A percentile compares a stretch with the other conserved stretches of the same genome.
Evolutionary conservation across 2,113 vertebrate species (phyloP).

Genomic region (Lampris incognitus): DNA sequence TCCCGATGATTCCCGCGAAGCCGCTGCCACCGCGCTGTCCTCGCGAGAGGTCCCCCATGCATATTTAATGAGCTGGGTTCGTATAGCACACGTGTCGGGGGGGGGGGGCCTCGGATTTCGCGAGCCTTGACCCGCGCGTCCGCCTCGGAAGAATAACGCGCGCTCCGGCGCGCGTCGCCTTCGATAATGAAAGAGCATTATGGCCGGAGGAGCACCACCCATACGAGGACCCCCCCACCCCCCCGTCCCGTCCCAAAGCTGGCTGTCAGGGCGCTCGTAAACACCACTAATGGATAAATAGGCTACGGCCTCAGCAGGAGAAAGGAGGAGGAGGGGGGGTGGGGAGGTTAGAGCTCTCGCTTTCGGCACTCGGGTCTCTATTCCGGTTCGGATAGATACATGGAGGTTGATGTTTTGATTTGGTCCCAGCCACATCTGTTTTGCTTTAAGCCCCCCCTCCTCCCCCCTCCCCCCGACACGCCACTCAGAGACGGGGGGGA

Average conservation of each 20-base stretch:
- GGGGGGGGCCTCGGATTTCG: slow-evolving; percentile 39
- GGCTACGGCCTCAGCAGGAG: slow-evolving; percentile 67
- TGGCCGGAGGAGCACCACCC: slow-evolving; percentile 72
- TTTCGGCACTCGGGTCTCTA: not conserved
- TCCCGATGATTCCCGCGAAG: slow-evolving; percentile 74
- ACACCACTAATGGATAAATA: slow-evolving; percentile 81
- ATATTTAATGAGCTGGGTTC: slow-evolving; percentile 83
- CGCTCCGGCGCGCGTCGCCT: slow-evolving; percentile 71
- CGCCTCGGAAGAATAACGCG: slow-evolving; percentile 56
- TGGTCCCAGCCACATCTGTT: slow-evolving; percentile 8
- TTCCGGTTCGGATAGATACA: slow-evolving; percentile 35
- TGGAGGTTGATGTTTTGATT: slow-evolving; percentile 20
- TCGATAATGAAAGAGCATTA: slow-evolving; percentile 77
- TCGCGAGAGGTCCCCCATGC: slow-evolving; percentile 54
- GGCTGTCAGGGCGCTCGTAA: slow-evolving; percentile 79
- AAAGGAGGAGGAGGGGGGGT: slow-evolving; percentile 42
- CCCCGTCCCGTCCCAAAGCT: slow-evolving; percentile 65
- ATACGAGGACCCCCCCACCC: slow-evolving; percentile 67
- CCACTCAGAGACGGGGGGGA: not conserved
- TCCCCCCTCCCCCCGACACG: not conserved
- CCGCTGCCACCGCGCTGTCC: slow-evolving; percentile 54
- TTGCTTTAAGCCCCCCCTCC: not conserved
- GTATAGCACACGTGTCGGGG: slow-evolving; percentile 80
- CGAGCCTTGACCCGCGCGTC: slow-evolving; percentile 71
- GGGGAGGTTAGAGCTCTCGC: not conserved